phyloP scores from a whole-genome alignment of 2,888 invertebrate species.

The Pseudeuparius sepicola region DNA sequence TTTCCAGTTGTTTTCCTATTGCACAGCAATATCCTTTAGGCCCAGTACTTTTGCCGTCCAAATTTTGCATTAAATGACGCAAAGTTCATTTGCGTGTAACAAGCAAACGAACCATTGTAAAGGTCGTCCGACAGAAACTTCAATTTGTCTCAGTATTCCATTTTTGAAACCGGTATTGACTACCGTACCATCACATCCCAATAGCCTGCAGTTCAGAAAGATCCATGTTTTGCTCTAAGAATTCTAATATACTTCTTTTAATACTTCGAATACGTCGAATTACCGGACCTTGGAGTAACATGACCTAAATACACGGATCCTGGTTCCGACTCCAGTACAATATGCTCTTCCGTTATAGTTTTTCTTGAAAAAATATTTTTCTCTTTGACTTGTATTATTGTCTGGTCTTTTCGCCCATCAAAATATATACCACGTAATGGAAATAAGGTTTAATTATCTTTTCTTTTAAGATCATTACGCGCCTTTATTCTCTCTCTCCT shows the following conservation, averaged over 20 bases:
- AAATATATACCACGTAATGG: conserved; percentile 10
- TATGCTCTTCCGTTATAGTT: conserved; percentile 9
- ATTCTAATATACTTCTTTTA: conserved; percentile 13
- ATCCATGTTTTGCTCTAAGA: conserved; percentile 9
- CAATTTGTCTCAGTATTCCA: conserved; percentile 12
- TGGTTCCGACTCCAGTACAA: conserved; percentile 14
- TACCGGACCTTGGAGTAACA: conserved; percentile 10
- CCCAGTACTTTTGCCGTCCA: conserved; percentile 13
- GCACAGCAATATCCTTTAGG: conserved; percentile 14
- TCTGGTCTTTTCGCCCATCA: conserved; percentile 8
- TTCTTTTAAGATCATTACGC: conserved; percentile 9
- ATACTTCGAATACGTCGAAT: conserved; percentile 12
- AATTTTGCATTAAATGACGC: too few relatives aligned
- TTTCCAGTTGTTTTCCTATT: conserved; percentile 13
- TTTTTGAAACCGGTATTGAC: conserved; percentile 12
- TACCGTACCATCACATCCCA: conserved; percentile 13
- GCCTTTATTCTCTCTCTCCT: conserved; percentile 9
- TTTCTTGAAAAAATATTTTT: conserved; percentile 1
- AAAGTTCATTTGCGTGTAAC: too few relatives aligned
- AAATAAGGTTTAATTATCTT: conserved; percentile 7
- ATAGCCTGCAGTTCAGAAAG: conserved; percentile 11
- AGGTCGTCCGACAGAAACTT: conserved; percentile 7
- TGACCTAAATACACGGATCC: conserved; percentile 15
- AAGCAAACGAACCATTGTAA: conserved; percentile 14
- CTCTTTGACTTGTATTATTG: conserved; percentile 6